Evolutionary conservation across 23 tunicate species (phyloP).

Genomic region (Botrylloides violaceus): DNA sequence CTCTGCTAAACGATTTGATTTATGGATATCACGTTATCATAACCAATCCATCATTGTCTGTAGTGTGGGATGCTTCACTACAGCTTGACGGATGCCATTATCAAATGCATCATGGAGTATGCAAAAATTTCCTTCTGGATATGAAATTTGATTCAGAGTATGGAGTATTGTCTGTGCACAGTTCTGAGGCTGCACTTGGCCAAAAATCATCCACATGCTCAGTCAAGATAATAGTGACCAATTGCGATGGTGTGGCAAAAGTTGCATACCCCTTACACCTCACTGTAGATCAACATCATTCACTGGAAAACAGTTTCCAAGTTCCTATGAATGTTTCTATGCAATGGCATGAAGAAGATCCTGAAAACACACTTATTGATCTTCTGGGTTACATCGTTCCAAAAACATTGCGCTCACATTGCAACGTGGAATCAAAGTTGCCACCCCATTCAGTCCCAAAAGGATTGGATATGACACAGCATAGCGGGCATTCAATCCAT

Average conservation of each 20-base stretch:
- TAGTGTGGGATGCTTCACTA: neutral
- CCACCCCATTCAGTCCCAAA: neutral
- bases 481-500: neutral
- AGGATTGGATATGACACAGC: neutral
- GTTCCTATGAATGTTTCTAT: neutral
- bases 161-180: neutral
- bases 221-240: neutral
- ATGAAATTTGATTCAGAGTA: neutral
- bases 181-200: neutral
- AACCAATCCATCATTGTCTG: neutral
- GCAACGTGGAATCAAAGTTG: neutral
- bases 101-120: neutral
- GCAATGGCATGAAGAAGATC: too few relatives aligned
- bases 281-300: neutral
- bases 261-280: neutral
- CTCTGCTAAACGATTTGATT: neutral
- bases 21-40: neutral
- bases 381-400: neutral
- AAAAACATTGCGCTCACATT: neutral
- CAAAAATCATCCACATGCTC: neutral
- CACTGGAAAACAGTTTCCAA: neutral
- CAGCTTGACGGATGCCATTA: neutral
- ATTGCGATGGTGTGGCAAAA: neutral
- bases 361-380: too few relatives aligned
- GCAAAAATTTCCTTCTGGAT: neutral